These are phyloP conservation scores for Tyrophagus putrescentiae DNA, from an alignment of 1,140 invertebrate genomes.

Conservation along the genomic window DNA sequence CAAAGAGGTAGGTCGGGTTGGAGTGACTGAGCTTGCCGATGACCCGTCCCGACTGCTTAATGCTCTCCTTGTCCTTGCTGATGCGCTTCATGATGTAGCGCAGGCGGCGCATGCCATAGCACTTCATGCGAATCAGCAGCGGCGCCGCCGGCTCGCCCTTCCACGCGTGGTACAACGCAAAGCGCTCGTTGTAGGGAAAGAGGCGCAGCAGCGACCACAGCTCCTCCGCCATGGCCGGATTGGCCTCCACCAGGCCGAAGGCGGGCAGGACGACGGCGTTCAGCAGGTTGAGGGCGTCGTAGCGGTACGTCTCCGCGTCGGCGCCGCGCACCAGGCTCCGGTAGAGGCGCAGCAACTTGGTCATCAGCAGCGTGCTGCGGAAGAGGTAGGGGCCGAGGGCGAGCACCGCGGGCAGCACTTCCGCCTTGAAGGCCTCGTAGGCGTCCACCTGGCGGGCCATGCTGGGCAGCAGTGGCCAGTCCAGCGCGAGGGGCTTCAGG, in stretches of 20 bases:
- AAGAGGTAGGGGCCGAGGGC: slow-evolving; percentile 73
- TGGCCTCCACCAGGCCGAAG: slow-evolving; percentile 75
- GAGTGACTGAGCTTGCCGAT: slow-evolving; percentile 94
- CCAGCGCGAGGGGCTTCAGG: slow-evolving; percentile 14
- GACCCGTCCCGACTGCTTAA: slow-evolving; percentile 83
- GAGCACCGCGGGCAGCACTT: slow-evolving; percentile 68
- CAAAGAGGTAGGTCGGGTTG: slow-evolving; percentile 83
- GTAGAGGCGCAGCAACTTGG: slow-evolving; percentile 47
- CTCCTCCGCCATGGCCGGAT: slow-evolving; percentile 88
- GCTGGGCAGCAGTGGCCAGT: background rate
- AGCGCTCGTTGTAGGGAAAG: slow-evolving; percentile 79
- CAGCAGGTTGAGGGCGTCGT: slow-evolving; percentile 65
- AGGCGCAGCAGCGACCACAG: slow-evolving; percentile 79
- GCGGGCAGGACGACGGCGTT: slow-evolving; percentile 76
- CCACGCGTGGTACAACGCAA: slow-evolving; percentile 45
- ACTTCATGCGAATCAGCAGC: slow-evolving; percentile 58
- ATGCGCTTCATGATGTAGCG: slow-evolving; percentile 95
- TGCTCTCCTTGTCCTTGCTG: slow-evolving; percentile 97
- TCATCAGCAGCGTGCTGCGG: slow-evolving; percentile 60
- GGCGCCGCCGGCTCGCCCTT: slow-evolving; percentile 56
- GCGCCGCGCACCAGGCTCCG: slow-evolving; percentile 50
- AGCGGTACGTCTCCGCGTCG: slow-evolving; percentile 39
- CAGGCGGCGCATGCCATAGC: slow-evolving; percentile 72
- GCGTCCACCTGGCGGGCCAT: slow-evolving; percentile 38
- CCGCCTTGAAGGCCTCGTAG: slow-evolving; percentile 55